Conservation (phyloP, 2,113 vertebrate genomes). For the Pseudorectes ferrugineus region DNA sequence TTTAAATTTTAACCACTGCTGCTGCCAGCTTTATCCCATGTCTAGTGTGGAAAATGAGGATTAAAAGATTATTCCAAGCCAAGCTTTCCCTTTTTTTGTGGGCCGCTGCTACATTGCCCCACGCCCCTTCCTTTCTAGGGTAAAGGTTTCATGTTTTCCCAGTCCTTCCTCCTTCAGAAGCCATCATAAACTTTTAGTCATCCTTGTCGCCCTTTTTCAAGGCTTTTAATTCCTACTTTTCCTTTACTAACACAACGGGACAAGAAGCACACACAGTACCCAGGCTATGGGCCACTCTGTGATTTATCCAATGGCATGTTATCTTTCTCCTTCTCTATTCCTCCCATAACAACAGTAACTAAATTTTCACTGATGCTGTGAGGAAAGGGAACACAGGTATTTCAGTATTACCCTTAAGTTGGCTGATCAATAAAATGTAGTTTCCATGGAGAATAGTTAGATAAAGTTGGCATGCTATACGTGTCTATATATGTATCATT, state of each 20-base stretch:
- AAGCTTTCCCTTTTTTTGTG: neutral
- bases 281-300: neutral
- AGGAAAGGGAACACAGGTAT: neutral
- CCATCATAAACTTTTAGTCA: neutral
- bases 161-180: neutral
- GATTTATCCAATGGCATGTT: neutral
- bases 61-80: neutral
- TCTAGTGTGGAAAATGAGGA: neutral
- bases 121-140: neutral
- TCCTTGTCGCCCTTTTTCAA: neutral
- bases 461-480: neutral
- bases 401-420: neutral
- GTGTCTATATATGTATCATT: neutral
- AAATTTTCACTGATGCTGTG: neutral
- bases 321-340: neutral
- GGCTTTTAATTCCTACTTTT: neutral
- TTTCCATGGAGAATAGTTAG: neutral
- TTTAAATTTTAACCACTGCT: neutral
- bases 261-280: neutral
- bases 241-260: neutral
- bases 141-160: neutral
- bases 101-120: neutral
- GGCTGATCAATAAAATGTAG: neutral
- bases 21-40: neutral
- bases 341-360: neutral